Evolutionary conservation across 53 echinoderm and acorn worm genomes (phyloP).

Genomic region (Henricia sp.): DNA sequence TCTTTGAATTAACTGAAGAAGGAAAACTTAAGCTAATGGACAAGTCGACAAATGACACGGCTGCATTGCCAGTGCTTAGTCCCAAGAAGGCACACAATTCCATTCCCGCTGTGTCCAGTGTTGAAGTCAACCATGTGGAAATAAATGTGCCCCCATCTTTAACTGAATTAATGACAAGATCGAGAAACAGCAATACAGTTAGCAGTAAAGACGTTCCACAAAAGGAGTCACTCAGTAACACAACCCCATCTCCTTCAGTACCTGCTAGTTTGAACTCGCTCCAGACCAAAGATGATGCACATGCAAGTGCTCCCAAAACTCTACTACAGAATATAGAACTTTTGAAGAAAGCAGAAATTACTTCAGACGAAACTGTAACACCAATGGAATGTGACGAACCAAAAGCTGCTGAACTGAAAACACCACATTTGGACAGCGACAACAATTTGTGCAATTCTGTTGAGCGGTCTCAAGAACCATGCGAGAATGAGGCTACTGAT

Average conservation of each 20-base stretch:
- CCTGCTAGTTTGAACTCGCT: neutral
- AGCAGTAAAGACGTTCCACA: too few relatives aligned
- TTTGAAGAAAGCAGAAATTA: neutral
- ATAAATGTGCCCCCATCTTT: neutral
- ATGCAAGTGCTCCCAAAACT: neutral
- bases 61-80: neutral
- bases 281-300: neutral
- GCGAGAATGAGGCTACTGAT: neutral
- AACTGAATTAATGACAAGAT: too few relatives aligned
- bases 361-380: neutral
- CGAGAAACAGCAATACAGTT: too few relatives aligned
- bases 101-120: neutral
- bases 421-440: neutral
- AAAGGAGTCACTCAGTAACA: neutral
- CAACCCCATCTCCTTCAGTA: neutral
- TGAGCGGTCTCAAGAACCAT: conserved; percentile 14
- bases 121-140: conserved; percentile 23
- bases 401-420: neutral
- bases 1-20: conserved; percentile 28
- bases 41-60: neutral
- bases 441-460: conserved; percentile 37
- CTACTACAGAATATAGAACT: neutral
- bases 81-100: conserved; percentile 12
- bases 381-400: conserved; percentile 25
- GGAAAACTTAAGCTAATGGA: conserved; percentile 35